Percentiles rank a stretch among this genome's conserved stretches.
phyloP scores from a whole-genome alignment of 1,140 invertebrate genomes.

The Drosophila parabipectinata region DNA sequence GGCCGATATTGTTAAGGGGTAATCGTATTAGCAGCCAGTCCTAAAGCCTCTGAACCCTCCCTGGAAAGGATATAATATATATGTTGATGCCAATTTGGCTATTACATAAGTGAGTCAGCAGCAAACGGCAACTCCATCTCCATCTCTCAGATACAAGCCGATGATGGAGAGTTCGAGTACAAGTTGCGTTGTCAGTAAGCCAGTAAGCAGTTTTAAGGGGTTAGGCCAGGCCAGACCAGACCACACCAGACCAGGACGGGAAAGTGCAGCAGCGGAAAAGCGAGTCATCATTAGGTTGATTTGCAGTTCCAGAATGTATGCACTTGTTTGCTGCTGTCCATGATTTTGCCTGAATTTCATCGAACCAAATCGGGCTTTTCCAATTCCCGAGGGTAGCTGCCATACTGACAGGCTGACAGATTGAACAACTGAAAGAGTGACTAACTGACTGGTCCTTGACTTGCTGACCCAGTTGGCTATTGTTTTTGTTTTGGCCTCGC shows the following conservation, averaged over 20 bases:
- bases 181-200: slow-evolving; percentile 46
- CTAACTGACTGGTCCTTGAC: slow-evolving; percentile 69
- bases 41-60: slow-evolving; percentile 15
- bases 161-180: slow-evolving; percentile 18
- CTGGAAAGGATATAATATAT: slow-evolving; percentile 59
- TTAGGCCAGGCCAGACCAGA: too few species aligned
- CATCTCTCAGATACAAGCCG: neutral
- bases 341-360: slow-evolving; percentile 39
- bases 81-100: slow-evolving; percentile 80
- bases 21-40: slow-evolving; percentile 41
- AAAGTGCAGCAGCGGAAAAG: slow-evolving; percentile 10
- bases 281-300: slow-evolving; percentile 75
- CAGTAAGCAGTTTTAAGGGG: slow-evolving; percentile 28
- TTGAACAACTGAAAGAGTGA: slow-evolving; percentile 9
- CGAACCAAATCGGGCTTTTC: slow-evolving; percentile 42
- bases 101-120: slow-evolving; percentile 80
- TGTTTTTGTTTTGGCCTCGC: slow-evolving; percentile 44
- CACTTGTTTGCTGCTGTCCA: slow-evolving; percentile 76
- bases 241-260: neutral
- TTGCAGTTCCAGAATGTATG: slow-evolving; percentile 64
- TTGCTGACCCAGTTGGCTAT: slow-evolving; percentile 76
- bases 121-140: slow-evolving; percentile 35
- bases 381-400: slow-evolving; percentile 53
- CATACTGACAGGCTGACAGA: slow-evolving; percentile 15
- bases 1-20: slow-evolving; percentile 33